Base-by-base conservation (phyloP, 1,140 invertebrate species). In the Mycetomoellerius zeteki region DNA sequence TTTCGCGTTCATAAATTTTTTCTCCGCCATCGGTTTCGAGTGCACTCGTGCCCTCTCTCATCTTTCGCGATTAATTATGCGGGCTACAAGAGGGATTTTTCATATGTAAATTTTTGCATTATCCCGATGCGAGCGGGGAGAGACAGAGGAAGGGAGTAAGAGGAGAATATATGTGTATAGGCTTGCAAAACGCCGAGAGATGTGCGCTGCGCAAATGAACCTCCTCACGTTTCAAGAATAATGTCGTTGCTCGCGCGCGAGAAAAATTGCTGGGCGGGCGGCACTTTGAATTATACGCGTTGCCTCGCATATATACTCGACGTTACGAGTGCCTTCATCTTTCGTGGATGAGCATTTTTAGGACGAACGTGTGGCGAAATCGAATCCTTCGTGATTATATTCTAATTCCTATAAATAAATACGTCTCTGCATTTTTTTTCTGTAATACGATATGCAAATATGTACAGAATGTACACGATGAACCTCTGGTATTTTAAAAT, bases 161-260 rank as follows among this genome's bases (percentile, higher is more conserved):
- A 33, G n/a, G 47, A 67, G 47, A n/a, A 81, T 69, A 81, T 81
- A 67, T 60, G 73, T 8, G 37, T 24, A 50, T 77, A 77, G 58
- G 24, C 58, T 21, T 37, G 37, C 56, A 62, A 62, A 62, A 77
- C 33, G 6, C 56, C 56, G 30, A 47, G 75, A 58, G 72, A 78
- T 19, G 75, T 12, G 75, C 37, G 43, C 60, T 24, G 78, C 33
- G 50, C 78, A 71, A 81, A 81, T 81, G 78, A 81, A 81, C 33
- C 78, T 71, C 64, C 65, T 71, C 78, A 64, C 65, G 33, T 71
- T 81, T 81, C 78, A 71, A 81, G 78, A 81, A 81, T 81, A 81
- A 81, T 81, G 78, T 81, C 64, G 78, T 21, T 58, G 78, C 33
- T 58, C 64, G 78, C 67, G 52, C 78, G 33, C 43, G 52, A 81